These are phyloP conservation scores for Xylophagus ater DNA, from an alignment of 2,888 invertebrate genomes.

Conservation along the genomic window DNA sequence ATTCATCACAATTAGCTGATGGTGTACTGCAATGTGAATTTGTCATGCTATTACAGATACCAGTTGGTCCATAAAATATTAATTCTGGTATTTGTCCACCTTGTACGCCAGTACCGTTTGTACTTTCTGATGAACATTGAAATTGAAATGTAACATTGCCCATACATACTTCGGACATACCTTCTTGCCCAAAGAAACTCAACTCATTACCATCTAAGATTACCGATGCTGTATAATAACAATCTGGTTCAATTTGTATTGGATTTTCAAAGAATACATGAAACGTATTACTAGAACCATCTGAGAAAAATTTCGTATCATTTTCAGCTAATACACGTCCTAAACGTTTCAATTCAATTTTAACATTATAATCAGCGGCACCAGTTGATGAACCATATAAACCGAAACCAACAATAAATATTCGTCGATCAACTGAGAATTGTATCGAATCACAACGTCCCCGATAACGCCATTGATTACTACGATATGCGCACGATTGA, in stretches of 20 bases:
- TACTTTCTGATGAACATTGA: constrained; percentile 94
- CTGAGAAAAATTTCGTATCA: constrained; percentile 88
- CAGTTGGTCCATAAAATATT: constrained; percentile 82
- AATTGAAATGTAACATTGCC: constrained; percentile 94
- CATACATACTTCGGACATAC: constrained; percentile 85
- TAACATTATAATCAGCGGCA: constrained; percentile 88
- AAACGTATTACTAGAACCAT: constrained; percentile 92
- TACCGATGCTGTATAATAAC: constrained; percentile 91
- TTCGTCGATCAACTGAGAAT: constrained; percentile 89
- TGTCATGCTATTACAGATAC: constrained; percentile 24
- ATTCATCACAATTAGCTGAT: constrained; percentile 24
- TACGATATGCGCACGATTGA: constrained; percentile 91
- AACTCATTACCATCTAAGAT: constrained; percentile 86
- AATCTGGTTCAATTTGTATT: constrained; percentile 83
- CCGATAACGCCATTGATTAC: constrained; percentile 95
- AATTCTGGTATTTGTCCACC: constrained; percentile 96
- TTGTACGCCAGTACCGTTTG: constrained; percentile 94
- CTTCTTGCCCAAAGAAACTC: constrained; percentile 95
- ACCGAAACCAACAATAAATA: constrained; percentile 92
- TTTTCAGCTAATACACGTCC: constrained; percentile 84
- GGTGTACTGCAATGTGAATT: constrained; percentile 34
- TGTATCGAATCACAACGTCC: constrained; percentile 95
- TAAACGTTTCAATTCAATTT: constrained; percentile 83
- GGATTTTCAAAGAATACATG: constrained; percentile 73
- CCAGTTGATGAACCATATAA: constrained; percentile 93